Percentiles rank a stretch among this genome's conserved stretches.
Conservation (phyloP, 2,113 vertebrate species). For the Paradoxurus hermaphroditus region DNA sequence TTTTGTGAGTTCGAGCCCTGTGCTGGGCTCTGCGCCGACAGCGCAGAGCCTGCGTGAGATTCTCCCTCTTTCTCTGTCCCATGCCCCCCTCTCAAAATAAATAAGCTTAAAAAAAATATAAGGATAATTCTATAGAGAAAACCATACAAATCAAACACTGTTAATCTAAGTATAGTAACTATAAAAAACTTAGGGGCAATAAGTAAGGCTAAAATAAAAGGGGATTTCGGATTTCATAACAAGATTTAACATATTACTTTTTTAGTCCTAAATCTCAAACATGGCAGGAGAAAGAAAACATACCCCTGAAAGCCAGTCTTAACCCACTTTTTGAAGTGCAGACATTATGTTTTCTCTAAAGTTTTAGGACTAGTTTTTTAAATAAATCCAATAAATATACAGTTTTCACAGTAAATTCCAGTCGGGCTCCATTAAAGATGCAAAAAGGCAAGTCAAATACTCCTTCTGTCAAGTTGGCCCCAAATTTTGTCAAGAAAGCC, state of each 20-base stretch:
- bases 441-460: slow-evolving; percentile 24
- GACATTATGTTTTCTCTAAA: background rate
- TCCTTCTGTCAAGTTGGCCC: background rate
- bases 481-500: background rate
- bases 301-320: background rate
- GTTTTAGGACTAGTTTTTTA: background rate
- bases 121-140: slow-evolving; percentile 6
- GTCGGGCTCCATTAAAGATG: background rate
- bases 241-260: background rate
- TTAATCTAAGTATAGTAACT: background rate
- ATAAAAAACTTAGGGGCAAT: background rate
- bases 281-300: background rate
- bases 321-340: background rate
- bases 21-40: no score
- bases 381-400: background rate
- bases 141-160: slow-evolving; percentile 8
- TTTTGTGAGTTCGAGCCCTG: no score
- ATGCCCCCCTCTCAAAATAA: no score
- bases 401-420: background rate
- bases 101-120: background rate
- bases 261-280: slow-evolving; percentile 25
- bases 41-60: no score
- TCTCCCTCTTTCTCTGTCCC: no score
- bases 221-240: background rate
- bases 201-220: slow-evolving; percentile 43